Percentiles rank a stretch among this genome's conserved stretches.
phyloP scores from a whole-genome alignment of 2,888 invertebrate genomes.

The Agrotis exclamationis region DNA sequence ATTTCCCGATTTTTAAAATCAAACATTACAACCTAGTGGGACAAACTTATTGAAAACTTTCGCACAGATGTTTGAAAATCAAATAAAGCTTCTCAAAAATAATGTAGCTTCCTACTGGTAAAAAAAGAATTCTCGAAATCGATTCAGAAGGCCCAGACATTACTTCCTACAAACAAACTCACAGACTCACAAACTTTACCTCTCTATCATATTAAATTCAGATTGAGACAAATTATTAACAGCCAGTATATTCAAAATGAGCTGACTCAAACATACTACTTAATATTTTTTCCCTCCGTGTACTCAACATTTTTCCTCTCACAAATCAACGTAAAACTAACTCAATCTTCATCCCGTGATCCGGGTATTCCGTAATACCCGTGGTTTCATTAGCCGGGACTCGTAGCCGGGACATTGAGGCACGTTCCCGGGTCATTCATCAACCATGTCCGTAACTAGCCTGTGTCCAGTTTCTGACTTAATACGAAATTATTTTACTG shows the following conservation, averaged over 20 bases:
- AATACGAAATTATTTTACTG: constrained; percentile 51
- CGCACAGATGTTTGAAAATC: no score
- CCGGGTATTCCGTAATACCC: constrained; percentile 38
- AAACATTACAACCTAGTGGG: no score
- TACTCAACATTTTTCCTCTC: background rate
- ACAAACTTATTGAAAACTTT: no score
- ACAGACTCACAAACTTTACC: no score
- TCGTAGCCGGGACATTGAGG: constrained; percentile 32
- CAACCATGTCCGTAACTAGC: constrained; percentile 53
- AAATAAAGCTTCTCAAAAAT: no score
- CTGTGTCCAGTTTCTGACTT: constrained; percentile 19
- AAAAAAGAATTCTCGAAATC: no score
- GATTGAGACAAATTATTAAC: background rate
- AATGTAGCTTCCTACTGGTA: no score
- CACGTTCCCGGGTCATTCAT: constrained; percentile 50
- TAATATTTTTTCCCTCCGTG: background rate
- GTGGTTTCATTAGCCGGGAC: constrained; percentile 51
- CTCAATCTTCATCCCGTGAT: constrained; percentile 47
- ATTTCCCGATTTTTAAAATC: no score
- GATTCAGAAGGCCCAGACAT: no score
- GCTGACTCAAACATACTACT: background rate
- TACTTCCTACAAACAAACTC: no score
- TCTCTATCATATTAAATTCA: no score
- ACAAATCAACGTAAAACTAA: constrained; percentile 38
- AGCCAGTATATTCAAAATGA: background rate